phyloP scores from a whole-genome alignment of 2,113 vertebrate genomes.

The Oceanodroma tethys region DNA sequence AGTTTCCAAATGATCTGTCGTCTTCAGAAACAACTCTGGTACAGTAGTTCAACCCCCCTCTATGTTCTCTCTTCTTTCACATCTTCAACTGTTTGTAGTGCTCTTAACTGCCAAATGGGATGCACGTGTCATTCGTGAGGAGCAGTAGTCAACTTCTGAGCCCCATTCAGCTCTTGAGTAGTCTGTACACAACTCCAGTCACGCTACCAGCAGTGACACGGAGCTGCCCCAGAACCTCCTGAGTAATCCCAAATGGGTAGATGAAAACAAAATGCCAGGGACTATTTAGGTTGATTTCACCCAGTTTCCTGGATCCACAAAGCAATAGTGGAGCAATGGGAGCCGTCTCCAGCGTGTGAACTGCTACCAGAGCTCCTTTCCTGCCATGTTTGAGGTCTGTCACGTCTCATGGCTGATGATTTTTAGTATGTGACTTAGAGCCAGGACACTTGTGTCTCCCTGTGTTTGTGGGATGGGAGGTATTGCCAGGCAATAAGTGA shows the following conservation, averaged over 20 bases:
- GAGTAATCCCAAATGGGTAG: not conserved
- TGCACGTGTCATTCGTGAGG: not conserved
- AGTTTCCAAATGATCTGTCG: not conserved
- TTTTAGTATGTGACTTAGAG: not conserved
- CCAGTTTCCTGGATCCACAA: not conserved
- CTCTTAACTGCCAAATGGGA: not conserved
- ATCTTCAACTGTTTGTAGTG: not conserved
- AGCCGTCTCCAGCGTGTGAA: not conserved
- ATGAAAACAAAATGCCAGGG: not conserved
- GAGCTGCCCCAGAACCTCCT: not conserved
- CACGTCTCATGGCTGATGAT: not conserved
- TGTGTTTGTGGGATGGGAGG: not conserved
- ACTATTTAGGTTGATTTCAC: not conserved
- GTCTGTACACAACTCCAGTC: not conserved
- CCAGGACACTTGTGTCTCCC: not conserved
- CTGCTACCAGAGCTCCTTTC: not conserved
- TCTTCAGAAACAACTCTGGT: not conserved
- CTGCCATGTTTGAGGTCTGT: not conserved
- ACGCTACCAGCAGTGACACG: not conserved
- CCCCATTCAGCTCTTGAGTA: not conserved
- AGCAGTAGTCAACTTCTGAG: not conserved
- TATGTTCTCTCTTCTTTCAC: not conserved
- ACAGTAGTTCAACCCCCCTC: not conserved
- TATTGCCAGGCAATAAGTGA: not conserved
- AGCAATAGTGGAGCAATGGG: not conserved